A percentile compares a stretch with the other conserved stretches of the same genome.
Conservation (phyloP, 2,113 vertebrate genomes). For the Sceloporus tristichus region DNA sequence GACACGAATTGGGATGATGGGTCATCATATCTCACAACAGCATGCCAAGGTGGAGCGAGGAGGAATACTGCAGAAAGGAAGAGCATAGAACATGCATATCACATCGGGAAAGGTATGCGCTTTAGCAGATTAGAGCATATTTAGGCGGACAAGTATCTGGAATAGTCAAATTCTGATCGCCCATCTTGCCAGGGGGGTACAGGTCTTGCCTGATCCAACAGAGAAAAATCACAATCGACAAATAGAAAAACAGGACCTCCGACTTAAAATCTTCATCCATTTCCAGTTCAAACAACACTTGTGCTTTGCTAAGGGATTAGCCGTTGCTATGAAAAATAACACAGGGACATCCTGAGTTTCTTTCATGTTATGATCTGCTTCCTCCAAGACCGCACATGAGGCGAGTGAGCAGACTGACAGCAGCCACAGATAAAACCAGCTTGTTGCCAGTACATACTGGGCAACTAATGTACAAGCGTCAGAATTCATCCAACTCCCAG, state of each 20-base stretch:
- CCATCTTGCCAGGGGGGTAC: background rate
- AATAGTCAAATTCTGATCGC: background rate
- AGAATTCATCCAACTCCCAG: background rate
- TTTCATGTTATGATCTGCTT: conserved; percentile 51
- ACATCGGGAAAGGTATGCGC: conserved; percentile 37
- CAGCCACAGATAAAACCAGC: background rate
- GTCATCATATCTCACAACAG: conserved; percentile 10
- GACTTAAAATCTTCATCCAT: conserved; percentile 57
- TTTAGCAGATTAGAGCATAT: background rate
- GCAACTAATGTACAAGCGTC: background rate
- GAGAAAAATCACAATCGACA: conserved; percentile 44
- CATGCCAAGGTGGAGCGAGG: fast-evolving
- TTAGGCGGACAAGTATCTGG: conserved; percentile 34
- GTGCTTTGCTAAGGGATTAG: conserved; percentile 76
- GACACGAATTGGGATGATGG: conserved; percentile 48
- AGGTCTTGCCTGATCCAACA: background rate
- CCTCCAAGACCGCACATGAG: conserved; percentile 63
- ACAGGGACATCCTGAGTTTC: conserved; percentile 60
- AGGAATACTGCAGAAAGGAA: background rate
- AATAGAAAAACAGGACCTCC: conserved; percentile 20
- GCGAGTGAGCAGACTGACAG: background rate
- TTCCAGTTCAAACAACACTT: conserved; percentile 68
- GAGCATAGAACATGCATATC: conserved; percentile 46
- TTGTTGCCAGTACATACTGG: background rate
- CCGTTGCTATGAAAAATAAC: conserved; percentile 74